phyloP scores from a whole-genome alignment of 2,888 invertebrate species.

The Eristalis pertinax region DNA sequence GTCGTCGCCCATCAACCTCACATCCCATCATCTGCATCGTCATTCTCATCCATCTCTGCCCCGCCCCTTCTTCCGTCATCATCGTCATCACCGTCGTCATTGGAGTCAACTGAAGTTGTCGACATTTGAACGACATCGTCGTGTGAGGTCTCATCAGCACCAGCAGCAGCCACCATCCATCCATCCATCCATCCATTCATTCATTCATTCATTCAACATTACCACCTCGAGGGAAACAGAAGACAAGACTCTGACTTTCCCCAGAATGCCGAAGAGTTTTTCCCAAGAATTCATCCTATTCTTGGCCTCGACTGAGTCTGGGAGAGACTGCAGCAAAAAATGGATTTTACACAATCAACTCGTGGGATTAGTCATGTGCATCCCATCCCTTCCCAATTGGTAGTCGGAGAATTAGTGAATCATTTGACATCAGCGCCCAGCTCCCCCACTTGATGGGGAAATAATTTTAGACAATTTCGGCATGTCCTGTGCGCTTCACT shows the following conservation, averaged over 20 bases:
- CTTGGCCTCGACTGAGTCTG: slow-evolving; percentile 54
- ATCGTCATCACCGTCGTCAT: slow-evolving; percentile 29
- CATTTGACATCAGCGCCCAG: slow-evolving; percentile 30
- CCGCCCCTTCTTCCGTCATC: slow-evolving; percentile 1
- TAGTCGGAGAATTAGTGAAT: slow-evolving; percentile 25
- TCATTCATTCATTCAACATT: slow-evolving; percentile 12
- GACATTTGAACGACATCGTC: slow-evolving; percentile 70
- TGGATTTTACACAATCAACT: slow-evolving; percentile 32
- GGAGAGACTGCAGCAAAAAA: slow-evolving; percentile 1
- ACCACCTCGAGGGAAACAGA: slow-evolving; percentile 27
- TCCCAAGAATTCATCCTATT: slow-evolving; percentile 68
- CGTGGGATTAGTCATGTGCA: slow-evolving; percentile 51
- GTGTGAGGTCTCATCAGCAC: slow-evolving; percentile 66
- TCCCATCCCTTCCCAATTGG: slow-evolving; percentile 15
- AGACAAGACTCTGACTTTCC: slow-evolving; percentile 63
- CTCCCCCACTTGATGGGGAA: slow-evolving; percentile 41
- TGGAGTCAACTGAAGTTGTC: slow-evolving; percentile 43
- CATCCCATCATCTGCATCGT: slow-evolving; percentile 43
- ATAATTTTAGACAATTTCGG: slow-evolving; percentile 54
- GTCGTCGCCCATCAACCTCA: slow-evolving; percentile 40
- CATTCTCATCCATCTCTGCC: slow-evolving; percentile 6
- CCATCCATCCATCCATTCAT: background rate
- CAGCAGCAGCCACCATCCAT: slow-evolving; percentile 22
- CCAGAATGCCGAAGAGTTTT: slow-evolving; percentile 44
- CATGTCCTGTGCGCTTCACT: slow-evolving; percentile 62